Evolutionary conservation across 2,888 invertebrate genomes (phyloP).

Genomic region (Dusona sp.): DNA sequence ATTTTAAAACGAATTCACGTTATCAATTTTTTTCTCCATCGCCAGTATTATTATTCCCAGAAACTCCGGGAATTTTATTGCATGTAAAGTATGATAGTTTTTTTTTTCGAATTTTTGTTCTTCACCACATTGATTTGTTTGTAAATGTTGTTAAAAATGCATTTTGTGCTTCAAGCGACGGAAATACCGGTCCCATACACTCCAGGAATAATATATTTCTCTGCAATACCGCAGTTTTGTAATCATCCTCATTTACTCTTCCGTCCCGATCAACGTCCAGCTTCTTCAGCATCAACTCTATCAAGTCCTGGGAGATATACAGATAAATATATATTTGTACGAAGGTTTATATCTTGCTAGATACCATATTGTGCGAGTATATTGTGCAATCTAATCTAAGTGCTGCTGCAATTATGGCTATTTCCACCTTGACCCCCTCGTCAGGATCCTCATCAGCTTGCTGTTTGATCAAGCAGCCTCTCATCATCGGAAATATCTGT

Average conservation of each 20-base stretch:
- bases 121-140: constrained; percentile 39
- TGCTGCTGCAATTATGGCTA: constrained; percentile 12
- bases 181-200: constrained; percentile 82
- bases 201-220: constrained; percentile 78
- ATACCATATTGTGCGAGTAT: constrained; percentile 10
- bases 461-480: constrained; percentile 84
- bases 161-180: constrained; percentile 77
- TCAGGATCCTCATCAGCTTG: constrained; percentile 87
- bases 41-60: not conserved
- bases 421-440: constrained; percentile 85
- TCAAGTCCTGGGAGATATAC: constrained; percentile 85
- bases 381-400: constrained; percentile 31
- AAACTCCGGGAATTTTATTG: no score
- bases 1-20: constrained; percentile 33
- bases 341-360: not conserved
- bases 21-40: constrained; percentile 20
- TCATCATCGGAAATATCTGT: constrained; percentile 80
- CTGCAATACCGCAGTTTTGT: constrained; percentile 84
- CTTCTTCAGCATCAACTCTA: constrained; percentile 86
- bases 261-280: constrained; percentile 88
- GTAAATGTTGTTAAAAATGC: constrained; percentile 80
- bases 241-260: constrained; percentile 85
- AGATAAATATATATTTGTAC: constrained; percentile 2
- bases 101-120: not conserved
- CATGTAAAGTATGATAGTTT: not conserved